Base-by-base conservation (phyloP, 2,888 invertebrate species). In the Chrysomela aeneicollis region DNA sequence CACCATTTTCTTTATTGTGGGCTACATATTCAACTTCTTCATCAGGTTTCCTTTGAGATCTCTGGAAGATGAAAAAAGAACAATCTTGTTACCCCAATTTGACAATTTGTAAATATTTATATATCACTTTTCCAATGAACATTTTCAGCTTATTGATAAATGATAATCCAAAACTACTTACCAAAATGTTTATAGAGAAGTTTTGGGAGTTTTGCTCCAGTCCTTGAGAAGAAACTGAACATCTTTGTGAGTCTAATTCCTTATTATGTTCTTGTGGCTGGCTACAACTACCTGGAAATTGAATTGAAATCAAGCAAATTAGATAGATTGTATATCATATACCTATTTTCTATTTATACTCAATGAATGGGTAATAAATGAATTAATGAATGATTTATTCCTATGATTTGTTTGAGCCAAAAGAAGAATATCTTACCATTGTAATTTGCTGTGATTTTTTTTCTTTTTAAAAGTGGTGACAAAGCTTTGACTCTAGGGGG, bases 391-490 rank as follows among this genome's bases (percentile, higher is more conserved):
- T 49, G 18, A 49, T 49, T 49, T 49, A n/a, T n/a, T n/a, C 21
- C 4, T 8, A 49, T 18, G 21, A 49, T 49, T 49, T 12, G 49
- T 49, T 49, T 3, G 19, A 49, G 21, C 19, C 21, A 49, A 49
- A 18, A n/a, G n/a, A n/a, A n/a, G n/a, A n/a, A n/a, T 19, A 49
- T 21, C 49, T 6, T 49, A 49, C 49, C 49, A 2, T 21, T 49
- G 49, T 12, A 17, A 12, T 19, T 18, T 49, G 15, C 18, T 8
- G 49, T 18, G 21, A 12, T 18, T 49, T 49, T 49, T 49, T 17
- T 49, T 49, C 49, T 49, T 49, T 49, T 49, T 21, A 49, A 49
- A 49, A 49, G 49, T 4, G 49, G 49, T 49, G 49, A 49, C 12
- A 17, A 19, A 49, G 1, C 49, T 49, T 49, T 49, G 18, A 49